A percentile compares a stretch with the other conserved stretches of the same genome.
Conservation (phyloP, 2,797 vertebrate species). For the Sebastes steindachneri region DNA sequence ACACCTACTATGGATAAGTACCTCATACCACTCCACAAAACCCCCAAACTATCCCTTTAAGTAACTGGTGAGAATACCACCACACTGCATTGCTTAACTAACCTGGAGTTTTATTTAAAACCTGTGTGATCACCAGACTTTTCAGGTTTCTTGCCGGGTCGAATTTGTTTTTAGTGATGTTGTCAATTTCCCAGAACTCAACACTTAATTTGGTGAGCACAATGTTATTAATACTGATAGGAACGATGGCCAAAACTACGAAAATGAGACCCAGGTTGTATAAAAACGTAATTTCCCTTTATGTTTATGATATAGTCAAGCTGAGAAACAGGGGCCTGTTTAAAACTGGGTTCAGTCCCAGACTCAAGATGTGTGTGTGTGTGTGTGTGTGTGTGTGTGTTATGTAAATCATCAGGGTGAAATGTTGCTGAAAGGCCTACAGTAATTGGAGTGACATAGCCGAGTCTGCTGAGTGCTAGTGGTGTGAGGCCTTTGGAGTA, state of each 20-base stretch:
- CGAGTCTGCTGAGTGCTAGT: constrained; percentile 11
- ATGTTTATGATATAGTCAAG: not conserved
- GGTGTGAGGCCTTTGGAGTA: constrained; percentile 40
- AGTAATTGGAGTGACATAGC: constrained; percentile 26
- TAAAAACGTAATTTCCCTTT: not conserved
- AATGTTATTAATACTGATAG: not conserved
- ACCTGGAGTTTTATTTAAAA: not conserved
- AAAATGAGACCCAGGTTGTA: not conserved
- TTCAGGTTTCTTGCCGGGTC: not conserved
- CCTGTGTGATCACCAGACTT: not conserved
- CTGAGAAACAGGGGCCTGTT: not conserved
- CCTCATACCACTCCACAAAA: too few species aligned
- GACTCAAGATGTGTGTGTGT: constrained; percentile 7
- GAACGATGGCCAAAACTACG: not conserved
- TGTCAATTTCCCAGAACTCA: not conserved
- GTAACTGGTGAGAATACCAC: not conserved
- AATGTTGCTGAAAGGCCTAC: constrained; percentile 35
- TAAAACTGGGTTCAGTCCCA: constrained; percentile 1
- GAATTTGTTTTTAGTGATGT: not conserved
- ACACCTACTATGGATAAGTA: too few species aligned
- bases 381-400: not conserved
- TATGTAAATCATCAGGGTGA: constrained; percentile 44
- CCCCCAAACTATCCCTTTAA: too few species aligned
- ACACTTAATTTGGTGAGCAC: not conserved
- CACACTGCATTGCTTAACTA: not conserved